Evolutionary conservation across 2,888 invertebrate genomes (phyloP).

Genomic region (Chymomyza caudatula): DNA sequence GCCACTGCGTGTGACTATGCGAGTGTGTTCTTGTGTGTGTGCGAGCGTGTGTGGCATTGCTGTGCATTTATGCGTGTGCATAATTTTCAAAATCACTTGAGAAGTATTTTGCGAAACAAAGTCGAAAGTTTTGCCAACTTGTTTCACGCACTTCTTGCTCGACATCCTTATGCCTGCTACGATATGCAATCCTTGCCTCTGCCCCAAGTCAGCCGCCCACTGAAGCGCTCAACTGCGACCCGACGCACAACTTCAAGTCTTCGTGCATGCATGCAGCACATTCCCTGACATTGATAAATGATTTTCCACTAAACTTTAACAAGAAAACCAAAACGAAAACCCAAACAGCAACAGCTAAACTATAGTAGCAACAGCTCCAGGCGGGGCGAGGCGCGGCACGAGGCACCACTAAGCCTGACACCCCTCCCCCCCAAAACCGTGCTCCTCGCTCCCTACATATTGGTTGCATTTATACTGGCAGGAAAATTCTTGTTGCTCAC

Average conservation of each 20-base stretch:
- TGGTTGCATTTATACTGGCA: constrained; percentile 61
- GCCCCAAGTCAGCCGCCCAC: background rate
- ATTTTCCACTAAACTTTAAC: constrained; percentile 57
- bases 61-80: constrained; percentile 66
- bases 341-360: constrained; percentile 8
- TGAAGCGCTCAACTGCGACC: background rate
- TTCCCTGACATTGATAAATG: constrained; percentile 71
- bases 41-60: constrained; percentile 11
- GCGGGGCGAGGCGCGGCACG: background rate
- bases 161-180: background rate
- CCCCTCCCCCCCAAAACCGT: too few relatives aligned
- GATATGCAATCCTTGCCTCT: background rate
- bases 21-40: background rate
- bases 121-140: constrained; percentile 58
- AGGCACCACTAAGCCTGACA: too few relatives aligned
- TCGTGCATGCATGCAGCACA: constrained; percentile 55
- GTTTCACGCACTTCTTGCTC: constrained; percentile 35
- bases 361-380: constrained; percentile 18
- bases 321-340: constrained; percentile 50
- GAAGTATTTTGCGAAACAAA: constrained; percentile 58
- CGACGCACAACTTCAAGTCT: background rate
- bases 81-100: constrained; percentile 71
- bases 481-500: constrained; percentile 65
- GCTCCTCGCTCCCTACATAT: constrained; percentile 4
- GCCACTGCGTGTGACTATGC: too few relatives aligned